Conservation (phyloP, 2,888 invertebrate genomes). For the Hirtodrosophila trivittata region DNA sequence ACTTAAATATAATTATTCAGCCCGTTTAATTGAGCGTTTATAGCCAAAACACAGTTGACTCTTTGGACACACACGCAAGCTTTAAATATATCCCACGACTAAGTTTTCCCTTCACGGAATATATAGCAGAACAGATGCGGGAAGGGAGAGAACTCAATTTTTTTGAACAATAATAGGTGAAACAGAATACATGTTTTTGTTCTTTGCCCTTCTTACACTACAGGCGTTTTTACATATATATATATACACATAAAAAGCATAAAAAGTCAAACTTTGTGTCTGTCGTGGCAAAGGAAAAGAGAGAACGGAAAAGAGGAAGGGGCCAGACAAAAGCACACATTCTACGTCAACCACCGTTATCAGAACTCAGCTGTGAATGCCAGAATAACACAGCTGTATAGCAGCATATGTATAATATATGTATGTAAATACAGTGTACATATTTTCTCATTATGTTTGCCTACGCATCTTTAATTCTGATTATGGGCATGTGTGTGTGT, state of each 20-base stretch:
- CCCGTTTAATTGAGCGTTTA: no score
- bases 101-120: no score
- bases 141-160: no score
- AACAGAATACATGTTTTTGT: background rate
- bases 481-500: constrained; percentile 1
- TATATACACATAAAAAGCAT: constrained; percentile 3
- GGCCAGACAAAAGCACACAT: background rate
- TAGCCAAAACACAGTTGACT: no score
- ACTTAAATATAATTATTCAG: no score
- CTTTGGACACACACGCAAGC: no score
- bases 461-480: constrained; percentile 26
- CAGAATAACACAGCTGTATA: constrained; percentile 45
- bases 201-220: constrained; percentile 13
- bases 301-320: background rate
- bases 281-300: constrained; percentile 2
- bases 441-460: constrained; percentile 20
- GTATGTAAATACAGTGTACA: constrained; percentile 5
- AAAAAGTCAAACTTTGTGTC: constrained; percentile 1
- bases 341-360: constrained; percentile 58
- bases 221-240: constrained; percentile 1
- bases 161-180: no score
- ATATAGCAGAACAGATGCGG: no score
- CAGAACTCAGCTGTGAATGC: constrained; percentile 43
- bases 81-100: no score
- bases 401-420: constrained; percentile 13